Evolutionary conservation across 2,888 invertebrate genomes (phyloP), one percentile per base, ranked within the genome.

Genomic region (Hydraecia micacea): DNA sequence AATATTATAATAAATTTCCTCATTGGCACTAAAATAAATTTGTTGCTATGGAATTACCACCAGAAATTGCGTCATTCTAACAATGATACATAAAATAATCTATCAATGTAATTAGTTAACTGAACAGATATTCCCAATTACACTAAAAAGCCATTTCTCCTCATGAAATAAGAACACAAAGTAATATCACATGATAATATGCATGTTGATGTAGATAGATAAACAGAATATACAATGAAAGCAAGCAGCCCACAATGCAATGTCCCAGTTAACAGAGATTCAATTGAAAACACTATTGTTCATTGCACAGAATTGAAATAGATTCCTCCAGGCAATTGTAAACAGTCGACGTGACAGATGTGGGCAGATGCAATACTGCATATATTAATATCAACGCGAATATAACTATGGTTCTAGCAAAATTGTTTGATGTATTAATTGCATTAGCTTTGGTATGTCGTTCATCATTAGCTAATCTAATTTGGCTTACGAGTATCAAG

Each of bases 231-330:
- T 69, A 74, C 69, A 79, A 79, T 72, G 66, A 79, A 87, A 87
- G 84, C 84, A 84, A 84, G 68, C 74, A 49, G 73, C 75, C 77
- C 71, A 81, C 79, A 86, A 84, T 86, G 76, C 87, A 81, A 75
- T 87, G 93, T 80, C 88, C 91, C 75, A 92, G 87, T 91, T 92
- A 84, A 81, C 83, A 88, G 63, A 87, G 89, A 90, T 89, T 88
- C 92, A 94, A 93, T 93, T 93, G 91, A 86, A 88, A 88, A 79
- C 86, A 87, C 91, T 90, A 93, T 93, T 92, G 93, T 88, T 91
- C 88, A 93, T 92, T 92, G 91, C 79, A 90, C 88, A 86, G 78
- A 90, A 91, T 92, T 92, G 91, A 92, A 90, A 91, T 87, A 91
- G 87, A 92, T 89, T 88, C 84, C 81, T 72, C 74, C 77, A 80